These are phyloP conservation scores for Drosophila putrida DNA, from an alignment of 2,888 invertebrate species.

Conservation along the genomic window DNA sequence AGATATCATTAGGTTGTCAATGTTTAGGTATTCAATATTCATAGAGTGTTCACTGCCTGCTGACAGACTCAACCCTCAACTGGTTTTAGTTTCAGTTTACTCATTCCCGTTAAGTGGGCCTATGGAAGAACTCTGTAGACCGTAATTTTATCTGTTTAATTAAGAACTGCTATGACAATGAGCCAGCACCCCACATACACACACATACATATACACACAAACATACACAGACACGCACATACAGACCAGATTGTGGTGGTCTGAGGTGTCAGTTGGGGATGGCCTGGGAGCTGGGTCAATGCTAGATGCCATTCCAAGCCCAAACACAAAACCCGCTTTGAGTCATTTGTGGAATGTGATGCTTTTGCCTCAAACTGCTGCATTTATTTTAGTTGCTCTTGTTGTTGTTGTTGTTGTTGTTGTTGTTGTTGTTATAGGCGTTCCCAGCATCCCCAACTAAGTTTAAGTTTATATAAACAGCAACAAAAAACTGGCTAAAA, in stretches of 20 bases:
- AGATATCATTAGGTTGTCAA: constrained; percentile 13
- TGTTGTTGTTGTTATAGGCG: constrained; percentile 28
- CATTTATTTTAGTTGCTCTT: constrained; percentile 17
- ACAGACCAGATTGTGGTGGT: neutral
- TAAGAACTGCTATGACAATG: constrained; percentile 57
- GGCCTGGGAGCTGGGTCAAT: constrained; percentile 4
- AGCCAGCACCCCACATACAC: constrained; percentile 4
- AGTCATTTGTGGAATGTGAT: constrained; percentile 50
- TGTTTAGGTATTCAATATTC: constrained; percentile 24
- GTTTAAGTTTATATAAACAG: constrained; percentile 45
- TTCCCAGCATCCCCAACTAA: constrained; percentile 32
- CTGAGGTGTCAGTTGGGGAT: constrained; percentile 8
- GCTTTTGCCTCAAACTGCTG: constrained; percentile 21
- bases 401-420: constrained; percentile 15
- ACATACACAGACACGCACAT: constrained; percentile 2
- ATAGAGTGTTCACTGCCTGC: neutral
- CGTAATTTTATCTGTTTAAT: constrained; percentile 59
- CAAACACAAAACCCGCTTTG: constrained; percentile 15
- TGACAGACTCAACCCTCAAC: neutral
- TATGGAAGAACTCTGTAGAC: constrained; percentile 1
- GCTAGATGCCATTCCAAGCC: constrained; percentile 11
- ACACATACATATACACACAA: constrained; percentile 1
- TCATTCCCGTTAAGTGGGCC: constrained; percentile 5
- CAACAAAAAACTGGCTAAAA: constrained; percentile 24
- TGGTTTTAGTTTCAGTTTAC: constrained; percentile 3